Conservation (phyloP, 2,888 invertebrate genomes). For the Cepaea hortensis region DNA sequence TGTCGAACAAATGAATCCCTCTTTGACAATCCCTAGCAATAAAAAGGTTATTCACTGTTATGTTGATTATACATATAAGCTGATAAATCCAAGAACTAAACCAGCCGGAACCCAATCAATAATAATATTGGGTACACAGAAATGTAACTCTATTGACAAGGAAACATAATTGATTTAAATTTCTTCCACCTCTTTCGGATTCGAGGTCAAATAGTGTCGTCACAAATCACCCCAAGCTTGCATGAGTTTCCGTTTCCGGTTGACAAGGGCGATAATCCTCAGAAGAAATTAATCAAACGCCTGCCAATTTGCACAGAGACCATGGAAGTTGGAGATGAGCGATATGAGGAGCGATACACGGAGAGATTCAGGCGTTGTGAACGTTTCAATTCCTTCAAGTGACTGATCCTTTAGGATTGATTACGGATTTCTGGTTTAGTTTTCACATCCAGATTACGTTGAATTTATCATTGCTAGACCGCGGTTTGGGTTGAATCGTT, state of each 20-base stretch:
- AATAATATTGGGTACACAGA: conserved; percentile 18
- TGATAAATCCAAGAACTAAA: neutral
- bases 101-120: conserved; percentile 4
- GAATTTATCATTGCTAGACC: no score
- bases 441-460: neutral
- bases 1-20: neutral
- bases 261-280: conserved; percentile 36
- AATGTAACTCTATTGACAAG: conserved; percentile 22
- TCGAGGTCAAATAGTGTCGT: conserved; percentile 24
- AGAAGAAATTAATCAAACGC: conserved; percentile 35
- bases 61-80: neutral
- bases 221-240: conserved; percentile 13
- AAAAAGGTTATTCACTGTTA: neutral
- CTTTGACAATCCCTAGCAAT: neutral
- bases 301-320: conserved; percentile 22
- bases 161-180: conserved; percentile 33
- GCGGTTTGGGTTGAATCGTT: no score
- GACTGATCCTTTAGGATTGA: neutral
- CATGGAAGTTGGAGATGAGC: neutral
- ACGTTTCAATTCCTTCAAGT: neutral
- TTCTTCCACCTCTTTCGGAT: neutral
- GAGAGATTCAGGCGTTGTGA: conserved; percentile 4
- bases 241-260: conserved; percentile 29
- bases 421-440: neutral
- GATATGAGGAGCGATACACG: neutral